A percentile compares a stretch with the other conserved stretches of the same genome.
These are phyloP conservation scores for Proctacanthus coquilletti DNA, from an alignment of 1,140 invertebrate species.

Conservation along the genomic window DNA sequence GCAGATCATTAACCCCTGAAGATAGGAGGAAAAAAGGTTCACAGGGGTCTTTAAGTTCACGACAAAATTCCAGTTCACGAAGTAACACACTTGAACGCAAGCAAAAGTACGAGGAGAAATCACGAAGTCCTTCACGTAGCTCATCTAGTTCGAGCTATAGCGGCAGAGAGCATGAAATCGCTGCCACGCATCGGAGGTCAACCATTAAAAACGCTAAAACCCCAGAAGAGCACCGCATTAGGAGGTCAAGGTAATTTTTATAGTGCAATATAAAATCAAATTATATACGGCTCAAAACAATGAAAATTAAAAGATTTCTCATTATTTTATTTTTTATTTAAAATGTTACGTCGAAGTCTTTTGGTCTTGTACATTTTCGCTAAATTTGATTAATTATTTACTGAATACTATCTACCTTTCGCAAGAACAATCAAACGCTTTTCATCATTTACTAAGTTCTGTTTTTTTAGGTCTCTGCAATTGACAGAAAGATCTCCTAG, in stretches of 20 bases:
- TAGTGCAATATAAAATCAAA: neutral
- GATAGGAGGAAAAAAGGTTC: slow-evolving; percentile 24
- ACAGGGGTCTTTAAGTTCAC: slow-evolving; percentile 19
- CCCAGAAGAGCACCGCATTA: slow-evolving; percentile 23
- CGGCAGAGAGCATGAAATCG: slow-evolving; percentile 14
- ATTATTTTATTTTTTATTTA: no score
- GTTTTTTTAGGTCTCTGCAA: slow-evolving; percentile 23
- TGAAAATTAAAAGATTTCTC: no score
- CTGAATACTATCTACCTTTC: no score
- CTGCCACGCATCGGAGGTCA: slow-evolving; percentile 12
- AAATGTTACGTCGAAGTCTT: no score
- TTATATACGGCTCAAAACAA: no score
- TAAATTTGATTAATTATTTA: no score
- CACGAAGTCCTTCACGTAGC: slow-evolving; percentile 22
- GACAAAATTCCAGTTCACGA: slow-evolving; percentile 23
- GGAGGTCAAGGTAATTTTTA: slow-evolving; percentile 21
- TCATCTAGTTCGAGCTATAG: slow-evolving; percentile 30
- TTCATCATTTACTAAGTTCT: no score
- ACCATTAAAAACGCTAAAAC: slow-evolving; percentile 14
- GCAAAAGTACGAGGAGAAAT: slow-evolving; percentile 18
- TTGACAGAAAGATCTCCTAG: slow-evolving; percentile 26
- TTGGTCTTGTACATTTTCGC: no score
- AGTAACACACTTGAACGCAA: slow-evolving; percentile 24
- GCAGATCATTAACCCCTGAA: slow-evolving; percentile 23
- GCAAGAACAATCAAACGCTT: no score